Evolutionary conservation across 2,797 vertebrate species (phyloP).

Genomic region (Phrynocephalus forsythii): DNA sequence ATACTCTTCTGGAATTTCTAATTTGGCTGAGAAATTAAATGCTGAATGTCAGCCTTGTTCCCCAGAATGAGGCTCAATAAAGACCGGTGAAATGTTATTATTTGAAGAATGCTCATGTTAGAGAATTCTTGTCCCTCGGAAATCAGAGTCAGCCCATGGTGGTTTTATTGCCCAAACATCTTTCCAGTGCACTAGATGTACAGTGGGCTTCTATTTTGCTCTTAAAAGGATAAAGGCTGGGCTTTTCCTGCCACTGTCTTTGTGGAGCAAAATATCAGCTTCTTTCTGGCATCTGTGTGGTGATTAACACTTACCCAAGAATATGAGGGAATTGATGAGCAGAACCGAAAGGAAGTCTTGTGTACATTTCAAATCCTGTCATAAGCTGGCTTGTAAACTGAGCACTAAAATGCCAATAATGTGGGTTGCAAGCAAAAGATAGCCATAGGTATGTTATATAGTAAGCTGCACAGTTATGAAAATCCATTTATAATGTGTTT

Average conservation of each 20-base stretch:
- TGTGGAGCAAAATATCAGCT: constrained; percentile 59
- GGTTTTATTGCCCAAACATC: background rate
- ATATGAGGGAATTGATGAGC: constrained; percentile 40
- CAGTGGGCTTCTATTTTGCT: constrained; percentile 26
- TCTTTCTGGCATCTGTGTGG: constrained; percentile 49
- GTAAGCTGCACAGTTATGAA: constrained; percentile 14
- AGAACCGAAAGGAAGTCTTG: constrained; percentile 38
- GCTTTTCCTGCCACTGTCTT: constrained; percentile 53
- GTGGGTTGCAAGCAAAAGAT: constrained; percentile 26
- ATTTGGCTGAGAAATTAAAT: background rate
- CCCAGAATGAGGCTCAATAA: background rate
- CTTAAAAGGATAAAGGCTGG: constrained; percentile 32
- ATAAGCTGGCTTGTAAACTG: constrained; percentile 46
- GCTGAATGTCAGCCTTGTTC: background rate
- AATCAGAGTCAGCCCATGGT: too few relatives aligned
- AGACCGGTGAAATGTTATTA: background rate
- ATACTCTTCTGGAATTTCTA: background rate
- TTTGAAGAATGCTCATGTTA: background rate
- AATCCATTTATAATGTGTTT: background rate
- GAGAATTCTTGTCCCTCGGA: background rate
- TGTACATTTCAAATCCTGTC: constrained; percentile 46
- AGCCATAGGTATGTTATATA: constrained; percentile 8
- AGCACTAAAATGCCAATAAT: constrained; percentile 48
- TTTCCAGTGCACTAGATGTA: background rate
- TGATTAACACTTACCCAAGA: constrained; percentile 53